Evolutionary conservation across 2,888 invertebrate species (phyloP), one percentile per base, ranked within the genome.

Genomic region (Drosophila seclusa): DNA sequence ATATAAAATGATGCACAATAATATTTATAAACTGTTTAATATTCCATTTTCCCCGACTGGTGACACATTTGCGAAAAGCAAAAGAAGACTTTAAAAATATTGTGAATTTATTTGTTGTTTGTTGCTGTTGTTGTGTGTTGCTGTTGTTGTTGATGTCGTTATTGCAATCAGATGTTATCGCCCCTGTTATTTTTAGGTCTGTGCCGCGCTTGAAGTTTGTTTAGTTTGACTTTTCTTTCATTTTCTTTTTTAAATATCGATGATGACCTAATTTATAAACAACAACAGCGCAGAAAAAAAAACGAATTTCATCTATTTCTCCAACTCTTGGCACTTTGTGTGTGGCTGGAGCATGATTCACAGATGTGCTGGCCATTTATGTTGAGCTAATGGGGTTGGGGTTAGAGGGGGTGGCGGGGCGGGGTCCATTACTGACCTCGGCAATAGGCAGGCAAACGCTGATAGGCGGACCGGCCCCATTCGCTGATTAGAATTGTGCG

Each of bases 181-280:
- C 27, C 16, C 5, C 34, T 62, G 57, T 57, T 68, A 75, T 71
- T 76, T 76, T 69, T 68, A 18, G 49, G 50, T 54, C 21, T 58
- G n/a, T 54, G 58, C 67, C 64, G 72, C 68, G 55, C 71, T 80
- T 81, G 27, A 73, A 76, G 58, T 68, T 68, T 72, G 21, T 70
- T 57, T 36, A 42, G 68, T 65, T 49, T 68, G 62, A 18, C 40
- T 66, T 13, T 49, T 16, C 24, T n/a, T 24, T 36, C 18, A 16
- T 32, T 38, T 50, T 27, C 42, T 60, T 66, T 67, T 49, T 32
- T 27, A n/a, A 62, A 65, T 65, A 60, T 80, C 42, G 70, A 55
- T 60, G 82, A 84, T 84, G 84, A 84, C 85, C 87, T 84, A 84
- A 84, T 89, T 89, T 74, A 67, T 24, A 45, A 60, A 45, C 45